Percentiles rank a stretch among this genome's conserved stretches.
Evolutionary conservation across 2,113 vertebrate species (phyloP).

Genomic region (Thymallus thymallus): DNA sequence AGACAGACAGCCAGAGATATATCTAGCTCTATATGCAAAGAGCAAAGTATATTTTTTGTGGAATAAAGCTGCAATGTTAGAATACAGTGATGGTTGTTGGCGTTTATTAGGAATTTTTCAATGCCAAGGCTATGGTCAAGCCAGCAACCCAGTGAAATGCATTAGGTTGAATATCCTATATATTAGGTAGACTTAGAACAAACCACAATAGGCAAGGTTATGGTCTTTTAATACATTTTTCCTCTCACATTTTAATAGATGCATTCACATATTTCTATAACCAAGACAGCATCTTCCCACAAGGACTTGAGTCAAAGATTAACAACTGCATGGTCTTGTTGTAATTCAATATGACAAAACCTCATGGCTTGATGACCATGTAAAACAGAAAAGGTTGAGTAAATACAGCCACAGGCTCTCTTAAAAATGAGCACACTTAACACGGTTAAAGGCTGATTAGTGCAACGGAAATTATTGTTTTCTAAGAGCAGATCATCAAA

Average conservation of each 20-base stretch:
- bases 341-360: neutral
- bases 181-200: neutral
- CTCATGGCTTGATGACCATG: neutral
- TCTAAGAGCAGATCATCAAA: neutral
- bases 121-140: too few relatives aligned
- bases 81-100: neutral
- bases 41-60: conserved; percentile 1
- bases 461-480: neutral
- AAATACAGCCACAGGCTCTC: neutral
- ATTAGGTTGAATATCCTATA: too few relatives aligned
- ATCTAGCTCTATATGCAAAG: neutral
- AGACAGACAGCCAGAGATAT: conserved; percentile 5
- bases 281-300: neutral
- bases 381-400: neutral
- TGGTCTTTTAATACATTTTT: neutral
- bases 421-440: neutral
- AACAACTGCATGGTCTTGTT: neutral
- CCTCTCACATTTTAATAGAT: neutral
- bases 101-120: neutral
- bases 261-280: conserved; percentile 12
- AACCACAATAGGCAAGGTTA: neutral
- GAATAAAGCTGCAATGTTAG: conserved; percentile 7
- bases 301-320: neutral
- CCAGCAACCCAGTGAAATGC: too few relatives aligned
- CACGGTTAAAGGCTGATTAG: neutral